These are phyloP conservation scores for Schizopygopsis malacanthus DNA, from an alignment of 2,797 vertebrate species.

Conservation along the genomic window DNA sequence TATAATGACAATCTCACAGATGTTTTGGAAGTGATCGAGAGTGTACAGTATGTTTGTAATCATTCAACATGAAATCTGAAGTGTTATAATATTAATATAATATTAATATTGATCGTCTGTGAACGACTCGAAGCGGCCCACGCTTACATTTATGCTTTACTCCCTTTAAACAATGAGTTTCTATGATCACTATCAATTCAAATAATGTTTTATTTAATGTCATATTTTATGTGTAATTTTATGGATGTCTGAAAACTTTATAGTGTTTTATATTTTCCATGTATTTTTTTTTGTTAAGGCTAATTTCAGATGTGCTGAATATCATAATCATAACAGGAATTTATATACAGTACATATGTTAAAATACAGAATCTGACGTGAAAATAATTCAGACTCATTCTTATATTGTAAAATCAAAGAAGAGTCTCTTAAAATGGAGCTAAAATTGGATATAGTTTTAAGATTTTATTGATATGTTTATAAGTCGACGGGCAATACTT, in stretches of 20 bases:
- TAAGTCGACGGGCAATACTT: background rate
- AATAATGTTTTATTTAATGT: constrained; percentile 29
- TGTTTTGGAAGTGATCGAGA: background rate
- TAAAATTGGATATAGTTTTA: background rate
- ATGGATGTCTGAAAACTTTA: constrained; percentile 29
- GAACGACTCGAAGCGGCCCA: background rate
- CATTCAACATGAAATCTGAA: background rate
- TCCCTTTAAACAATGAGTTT: background rate
- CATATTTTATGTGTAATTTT: constrained; percentile 2
- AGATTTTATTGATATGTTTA: background rate
- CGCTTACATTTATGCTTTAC: background rate
- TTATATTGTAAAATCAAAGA: background rate
- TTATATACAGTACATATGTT: background rate
- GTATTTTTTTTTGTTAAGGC: constrained; percentile 9
- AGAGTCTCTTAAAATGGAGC: background rate
- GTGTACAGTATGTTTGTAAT: background rate
- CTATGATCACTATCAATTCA: background rate
- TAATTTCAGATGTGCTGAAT: constrained; percentile 19
- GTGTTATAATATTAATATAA: background rate
- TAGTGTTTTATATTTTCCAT: constrained; percentile 41
- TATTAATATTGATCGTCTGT: background rate
- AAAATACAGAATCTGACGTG: background rate
- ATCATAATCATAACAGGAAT: background rate
- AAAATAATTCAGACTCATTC: background rate
- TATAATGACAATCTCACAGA: background rate